Base-by-base conservation (phyloP, 1,140 invertebrate species). In the Latrodectus geometricus region DNA sequence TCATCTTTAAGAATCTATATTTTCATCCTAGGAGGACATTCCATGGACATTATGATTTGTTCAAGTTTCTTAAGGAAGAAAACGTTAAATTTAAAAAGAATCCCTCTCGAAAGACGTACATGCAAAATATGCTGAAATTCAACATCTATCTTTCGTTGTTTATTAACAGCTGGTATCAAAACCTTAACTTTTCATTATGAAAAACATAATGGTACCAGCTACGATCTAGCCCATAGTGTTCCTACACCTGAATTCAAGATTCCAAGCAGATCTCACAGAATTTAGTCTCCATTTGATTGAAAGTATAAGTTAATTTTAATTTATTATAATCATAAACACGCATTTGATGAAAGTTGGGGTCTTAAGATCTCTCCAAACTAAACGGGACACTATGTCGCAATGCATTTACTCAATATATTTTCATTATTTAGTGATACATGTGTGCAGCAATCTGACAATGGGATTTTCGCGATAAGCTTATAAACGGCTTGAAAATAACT, bases 181-280 rank as follows among this genome's bases (percentile, higher is more conserved):
- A n/a, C n/a, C n/a, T n/a, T n/a, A n/a, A n/a, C n/a, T n/a, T n/a
- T n/a, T n/a, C n/a, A n/a, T n/a, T n/a, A n/a, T n/a, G n/a, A n/a
- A n/a, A n/a, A n/a, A n/a, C n/a, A n/a, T n/a, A n/a, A n/a, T n/a
- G n/a, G n/a, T n/a, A n/a, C n/a, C n/a, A n/a, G n/a, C n/a, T n/a
- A n/a, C n/a, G 76, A 23, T 68, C 21, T 78, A 88, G 81, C 74
- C 81, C 17, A 78, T 78, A 72, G 69, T 80, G 52, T 79, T 17
- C 23, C 21, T 52, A n/a, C 50, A 84, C 78, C 70, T 88, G 23
- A 84, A 88, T 77, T 70, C 23, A 49, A 87, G 88, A 66, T 91
- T 91, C 87, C 91, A 92, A 90, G 90, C 93, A 15, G 92, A 93
- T 88, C 86, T 93, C 9, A 92, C 92, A 69, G 91, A 92, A 88